Conservation (phyloP, 2,888 invertebrate species). For the Xanthia togata region DNA sequence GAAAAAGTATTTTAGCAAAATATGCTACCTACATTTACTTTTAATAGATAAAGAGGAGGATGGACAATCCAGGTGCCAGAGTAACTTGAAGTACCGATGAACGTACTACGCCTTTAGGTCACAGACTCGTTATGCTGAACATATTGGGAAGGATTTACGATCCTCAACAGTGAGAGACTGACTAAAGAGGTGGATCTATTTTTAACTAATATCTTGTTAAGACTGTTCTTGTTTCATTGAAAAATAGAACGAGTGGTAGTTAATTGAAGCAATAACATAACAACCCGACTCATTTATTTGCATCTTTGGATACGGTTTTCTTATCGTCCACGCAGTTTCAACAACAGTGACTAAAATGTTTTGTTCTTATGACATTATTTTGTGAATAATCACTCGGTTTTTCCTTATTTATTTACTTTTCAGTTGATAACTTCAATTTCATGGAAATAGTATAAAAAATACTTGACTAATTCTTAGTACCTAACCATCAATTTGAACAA, state of each 20-base stretch:
- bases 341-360: slow-evolving; percentile 14
- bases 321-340: slow-evolving; percentile 52
- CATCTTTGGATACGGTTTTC: slow-evolving; percentile 59
- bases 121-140: neutral
- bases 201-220: slow-evolving; percentile 8
- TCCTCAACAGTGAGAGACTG: neutral
- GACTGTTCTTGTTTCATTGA: slow-evolving; percentile 11
- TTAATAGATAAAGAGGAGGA: neutral
- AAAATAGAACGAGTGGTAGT: slow-evolving; percentile 5
- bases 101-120: neutral
- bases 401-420: slow-evolving; percentile 35
- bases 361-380: slow-evolving; percentile 15
- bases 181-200: slow-evolving; percentile 8
- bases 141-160: neutral
- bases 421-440: neutral
- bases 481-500: neutral
- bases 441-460: neutral
- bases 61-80: too few relatives aligned
- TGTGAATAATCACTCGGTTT: slow-evolving; percentile 15
- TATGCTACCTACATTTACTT: neutral
- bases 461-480: neutral
- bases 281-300: slow-evolving; percentile 59
- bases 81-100: too few relatives aligned
- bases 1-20: too few relatives aligned
- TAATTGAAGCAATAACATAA: slow-evolving; percentile 43